Percentiles rank a stretch among this genome's conserved stretches.
Conservation (phyloP, 2,113 vertebrate genomes). For the Glaucidium brasilianum region DNA sequence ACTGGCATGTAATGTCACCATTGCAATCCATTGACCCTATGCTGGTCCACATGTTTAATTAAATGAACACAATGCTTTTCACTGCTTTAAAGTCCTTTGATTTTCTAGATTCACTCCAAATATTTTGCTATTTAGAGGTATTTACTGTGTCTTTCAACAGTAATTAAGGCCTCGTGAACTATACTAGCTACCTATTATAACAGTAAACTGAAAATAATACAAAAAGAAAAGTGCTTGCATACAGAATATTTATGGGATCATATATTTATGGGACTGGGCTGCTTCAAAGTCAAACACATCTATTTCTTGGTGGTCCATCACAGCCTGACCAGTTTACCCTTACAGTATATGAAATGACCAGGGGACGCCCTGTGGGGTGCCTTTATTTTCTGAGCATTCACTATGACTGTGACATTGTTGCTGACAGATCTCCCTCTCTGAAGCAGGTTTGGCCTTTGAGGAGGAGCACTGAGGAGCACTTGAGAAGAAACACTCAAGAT, state of each 20-base stretch:
- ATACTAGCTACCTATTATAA: background rate
- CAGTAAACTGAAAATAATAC: background rate
- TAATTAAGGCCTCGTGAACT: background rate
- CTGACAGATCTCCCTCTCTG: background rate
- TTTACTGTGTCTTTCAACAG: background rate
- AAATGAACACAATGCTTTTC: background rate
- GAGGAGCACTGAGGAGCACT: background rate
- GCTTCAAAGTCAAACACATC: background rate
- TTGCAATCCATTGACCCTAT: background rate
- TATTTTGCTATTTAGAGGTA: background rate
- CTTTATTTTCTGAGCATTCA: background rate
- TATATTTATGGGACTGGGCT: background rate
- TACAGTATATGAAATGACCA: background rate
- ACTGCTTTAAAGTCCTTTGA: background rate
- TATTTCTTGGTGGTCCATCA: background rate
- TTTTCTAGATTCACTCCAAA: background rate
- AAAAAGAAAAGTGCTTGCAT: background rate
- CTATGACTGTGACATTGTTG: background rate
- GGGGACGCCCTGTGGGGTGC: background rate
- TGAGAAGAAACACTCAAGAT: background rate
- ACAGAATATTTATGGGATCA: background rate
- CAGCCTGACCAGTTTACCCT: background rate
- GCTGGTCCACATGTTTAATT: background rate
- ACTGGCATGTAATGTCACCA: background rate
- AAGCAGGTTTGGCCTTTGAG: background rate